Evolutionary conservation across 1,140 invertebrate species (phyloP).

Genomic region (Akabosia matsudoensis): DNA sequence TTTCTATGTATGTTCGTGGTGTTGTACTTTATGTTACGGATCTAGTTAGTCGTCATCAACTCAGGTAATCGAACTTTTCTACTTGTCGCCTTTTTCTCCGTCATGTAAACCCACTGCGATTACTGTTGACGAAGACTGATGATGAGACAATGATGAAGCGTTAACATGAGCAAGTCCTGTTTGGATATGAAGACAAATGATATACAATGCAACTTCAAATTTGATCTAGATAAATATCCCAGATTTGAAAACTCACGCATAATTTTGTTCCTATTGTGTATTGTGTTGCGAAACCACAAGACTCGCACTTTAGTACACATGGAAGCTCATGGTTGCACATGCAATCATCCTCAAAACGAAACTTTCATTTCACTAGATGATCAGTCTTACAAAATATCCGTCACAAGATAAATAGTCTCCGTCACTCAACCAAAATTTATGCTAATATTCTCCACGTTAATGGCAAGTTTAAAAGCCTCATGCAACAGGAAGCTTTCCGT

Average conservation of each 20-base stretch:
- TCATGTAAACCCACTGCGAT: background rate
- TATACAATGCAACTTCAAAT: background rate
- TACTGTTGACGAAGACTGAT: constrained; percentile 6
- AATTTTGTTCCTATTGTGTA: no score
- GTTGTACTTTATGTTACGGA: no score
- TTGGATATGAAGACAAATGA: background rate
- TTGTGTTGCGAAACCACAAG: no score
- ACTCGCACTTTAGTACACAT: no score
- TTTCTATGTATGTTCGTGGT: no score
- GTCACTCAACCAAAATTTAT: background rate
- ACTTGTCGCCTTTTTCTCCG: background rate
- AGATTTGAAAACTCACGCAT: no score
- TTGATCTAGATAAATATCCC: background rate
- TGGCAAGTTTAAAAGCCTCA: no score
- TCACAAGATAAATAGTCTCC: background rate
- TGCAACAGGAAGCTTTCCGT: no score
- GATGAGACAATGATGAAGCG: background rate
- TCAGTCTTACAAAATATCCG: background rate
- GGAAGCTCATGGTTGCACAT: no score
- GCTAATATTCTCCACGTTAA: background rate
- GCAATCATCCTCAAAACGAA: background rate
- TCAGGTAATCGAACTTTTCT: background rate
- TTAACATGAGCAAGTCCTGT: background rate
- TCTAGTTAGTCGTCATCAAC: background rate
- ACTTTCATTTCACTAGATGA: background rate